These are phyloP conservation scores for Clarias laeviceps DNA, from an alignment of 2,797 vertebrate species.

Conservation along the genomic window DNA sequence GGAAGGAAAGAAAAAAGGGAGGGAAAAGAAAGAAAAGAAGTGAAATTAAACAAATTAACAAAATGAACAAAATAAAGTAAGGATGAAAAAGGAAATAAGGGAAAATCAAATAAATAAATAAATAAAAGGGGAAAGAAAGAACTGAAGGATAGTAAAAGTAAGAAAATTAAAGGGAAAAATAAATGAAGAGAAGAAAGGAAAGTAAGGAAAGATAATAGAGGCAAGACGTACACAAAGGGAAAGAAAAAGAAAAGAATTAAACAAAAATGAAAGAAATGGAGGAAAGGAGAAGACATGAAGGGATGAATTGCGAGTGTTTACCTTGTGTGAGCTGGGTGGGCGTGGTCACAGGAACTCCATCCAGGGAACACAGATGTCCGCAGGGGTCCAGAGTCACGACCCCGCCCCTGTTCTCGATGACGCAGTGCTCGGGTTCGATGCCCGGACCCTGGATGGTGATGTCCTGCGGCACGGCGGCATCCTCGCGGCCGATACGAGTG, in stretches of 20 bases:
- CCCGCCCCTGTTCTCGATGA: constrained; percentile 75
- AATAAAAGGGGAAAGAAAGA: background rate
- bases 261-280: no score
- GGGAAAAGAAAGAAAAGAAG: background rate
- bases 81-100: no score
- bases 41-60: no score
- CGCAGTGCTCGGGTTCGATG: constrained; percentile 79
- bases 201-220: background rate
- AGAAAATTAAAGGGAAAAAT: background rate
- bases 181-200: background rate
- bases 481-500: constrained; percentile 78
- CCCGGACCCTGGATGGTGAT: constrained; percentile 77
- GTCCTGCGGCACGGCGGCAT: constrained; percentile 76
- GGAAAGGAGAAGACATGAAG: background rate
- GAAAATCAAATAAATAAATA: background rate
- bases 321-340: constrained; percentile 81
- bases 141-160: background rate
- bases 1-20: background rate
- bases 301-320: constrained; percentile 52
- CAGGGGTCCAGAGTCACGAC: constrained; percentile 80
- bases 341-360: constrained; percentile 74
- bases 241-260: no score
- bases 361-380: constrained; percentile 77
- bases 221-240: no score
- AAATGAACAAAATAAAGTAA: background rate